Conservation (phyloP, 2,797 vertebrate genomes). For the Malurus splendens region DNA sequence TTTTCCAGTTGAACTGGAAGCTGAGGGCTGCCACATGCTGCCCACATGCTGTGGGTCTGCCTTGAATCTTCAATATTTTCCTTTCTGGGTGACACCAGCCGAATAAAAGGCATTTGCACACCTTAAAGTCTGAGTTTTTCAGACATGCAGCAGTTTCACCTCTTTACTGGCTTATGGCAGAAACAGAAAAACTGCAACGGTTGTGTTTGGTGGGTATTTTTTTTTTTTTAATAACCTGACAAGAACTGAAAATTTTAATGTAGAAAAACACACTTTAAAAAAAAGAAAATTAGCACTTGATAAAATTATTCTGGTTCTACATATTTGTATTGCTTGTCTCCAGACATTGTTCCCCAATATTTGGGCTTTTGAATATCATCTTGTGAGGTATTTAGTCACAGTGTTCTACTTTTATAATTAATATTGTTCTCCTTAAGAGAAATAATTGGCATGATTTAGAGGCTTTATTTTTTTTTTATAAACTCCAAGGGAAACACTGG, state of each 20-base stretch:
- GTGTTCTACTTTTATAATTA: neutral
- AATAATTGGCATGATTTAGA: neutral
- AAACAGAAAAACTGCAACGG: neutral
- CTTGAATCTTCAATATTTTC: neutral
- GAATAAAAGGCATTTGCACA: neutral
- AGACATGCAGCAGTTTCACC: neutral
- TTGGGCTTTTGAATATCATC: neutral
- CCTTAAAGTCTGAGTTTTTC: neutral
- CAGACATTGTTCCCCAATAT: neutral
- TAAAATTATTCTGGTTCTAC: neutral
- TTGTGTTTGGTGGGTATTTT: fast-evolving
- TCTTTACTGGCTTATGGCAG: neutral
- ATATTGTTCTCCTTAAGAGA: neutral
- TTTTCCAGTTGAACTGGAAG: neutral
- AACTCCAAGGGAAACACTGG: neutral
- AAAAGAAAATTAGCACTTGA: neutral
- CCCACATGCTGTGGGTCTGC: neutral
- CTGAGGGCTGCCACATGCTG: neutral
- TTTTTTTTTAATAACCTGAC: neutral
- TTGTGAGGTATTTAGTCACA: neutral
- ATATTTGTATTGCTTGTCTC: neutral
- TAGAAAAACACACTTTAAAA: fast-evolving
- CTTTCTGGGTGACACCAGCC: neutral
- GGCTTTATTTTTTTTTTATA: neutral
- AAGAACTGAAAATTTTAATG: neutral